A percentile compares a stretch with the other conserved stretches of the same genome.
These are phyloP conservation scores for Ophthalmotilapia sp. DNA, from an alignment of 2,113 vertebrate species.

Conservation along the genomic window DNA sequence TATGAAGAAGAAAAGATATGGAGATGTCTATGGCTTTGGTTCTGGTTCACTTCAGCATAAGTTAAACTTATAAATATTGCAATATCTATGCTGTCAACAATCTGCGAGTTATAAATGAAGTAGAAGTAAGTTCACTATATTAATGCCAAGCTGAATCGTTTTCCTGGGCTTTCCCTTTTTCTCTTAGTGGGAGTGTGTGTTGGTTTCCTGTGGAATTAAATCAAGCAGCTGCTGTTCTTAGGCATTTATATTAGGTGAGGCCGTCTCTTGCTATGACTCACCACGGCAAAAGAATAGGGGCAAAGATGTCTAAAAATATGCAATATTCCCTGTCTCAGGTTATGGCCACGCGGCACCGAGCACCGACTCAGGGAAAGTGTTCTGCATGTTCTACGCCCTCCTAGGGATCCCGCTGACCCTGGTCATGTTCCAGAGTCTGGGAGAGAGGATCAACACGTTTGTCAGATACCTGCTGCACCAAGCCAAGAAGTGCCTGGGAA, in stretches of 20 bases:
- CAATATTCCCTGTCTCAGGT: conserved; percentile 62
- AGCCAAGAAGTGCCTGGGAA: conserved; percentile 86
- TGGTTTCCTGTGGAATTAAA: background rate
- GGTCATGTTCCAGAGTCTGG: conserved; percentile 99
- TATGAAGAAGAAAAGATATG: background rate
- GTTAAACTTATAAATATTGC: background rate
- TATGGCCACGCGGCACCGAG: conserved; percentile 96
- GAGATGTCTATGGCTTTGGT: background rate
- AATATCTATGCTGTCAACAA: background rate
- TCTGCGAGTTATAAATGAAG: background rate
- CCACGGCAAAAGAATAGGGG: background rate
- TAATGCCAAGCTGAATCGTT: background rate
- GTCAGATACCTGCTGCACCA: conserved; percentile 89
- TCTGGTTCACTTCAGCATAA: background rate
- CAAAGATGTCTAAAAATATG: background rate
- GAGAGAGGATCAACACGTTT: conserved; percentile 94
- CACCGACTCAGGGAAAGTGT: conserved; percentile 93
- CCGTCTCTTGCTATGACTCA: background rate
- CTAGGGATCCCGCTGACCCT: conserved; percentile 95
- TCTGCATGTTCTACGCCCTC: conserved; percentile 98
- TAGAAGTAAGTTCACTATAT: background rate
- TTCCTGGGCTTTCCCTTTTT: background rate
- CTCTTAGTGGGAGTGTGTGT: background rate
- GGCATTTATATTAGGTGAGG: background rate
- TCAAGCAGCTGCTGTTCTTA: background rate